Conservation (phyloP, 1,140 invertebrate genomes). For the Chrysopa pallens region DNA sequence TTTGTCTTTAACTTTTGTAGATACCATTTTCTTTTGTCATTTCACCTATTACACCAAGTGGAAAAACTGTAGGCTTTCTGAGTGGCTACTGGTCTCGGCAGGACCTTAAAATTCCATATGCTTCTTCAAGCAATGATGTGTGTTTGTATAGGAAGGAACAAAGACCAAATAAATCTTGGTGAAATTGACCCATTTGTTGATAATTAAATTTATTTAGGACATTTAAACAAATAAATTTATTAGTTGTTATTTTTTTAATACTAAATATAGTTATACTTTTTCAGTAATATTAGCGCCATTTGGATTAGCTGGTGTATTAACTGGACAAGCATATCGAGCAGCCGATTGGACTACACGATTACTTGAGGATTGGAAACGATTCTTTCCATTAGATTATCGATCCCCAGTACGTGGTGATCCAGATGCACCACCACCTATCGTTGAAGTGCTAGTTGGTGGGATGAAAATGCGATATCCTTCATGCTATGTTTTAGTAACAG, state of each 20-base stretch:
- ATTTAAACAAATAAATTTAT: too few relatives aligned
- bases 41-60: too few relatives aligned
- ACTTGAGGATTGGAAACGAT: constrained; percentile 84
- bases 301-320: constrained; percentile 77
- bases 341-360: constrained; percentile 59
- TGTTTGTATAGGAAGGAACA: too few relatives aligned
- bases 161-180: too few relatives aligned
- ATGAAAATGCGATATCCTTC: constrained; percentile 87
- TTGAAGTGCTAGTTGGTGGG: constrained; percentile 57
- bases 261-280: too few relatives aligned
- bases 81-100: too few relatives aligned
- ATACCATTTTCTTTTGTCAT: too few relatives aligned
- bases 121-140: too few relatives aligned
- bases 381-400: constrained; percentile 66
- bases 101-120: too few relatives aligned
- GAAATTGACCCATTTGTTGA: neutral
- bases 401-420: constrained; percentile 22
- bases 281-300: constrained; percentile 87
- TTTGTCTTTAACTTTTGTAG: too few relatives aligned
- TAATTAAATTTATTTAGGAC: neutral
- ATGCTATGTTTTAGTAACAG: constrained; percentile 81
- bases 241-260: constrained; percentile 5
- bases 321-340: constrained; percentile 64
- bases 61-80: too few relatives aligned
- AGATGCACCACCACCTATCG: constrained; percentile 6